Conservation (phyloP, 2,888 invertebrate genomes). For the Saturnia japonica region DNA sequence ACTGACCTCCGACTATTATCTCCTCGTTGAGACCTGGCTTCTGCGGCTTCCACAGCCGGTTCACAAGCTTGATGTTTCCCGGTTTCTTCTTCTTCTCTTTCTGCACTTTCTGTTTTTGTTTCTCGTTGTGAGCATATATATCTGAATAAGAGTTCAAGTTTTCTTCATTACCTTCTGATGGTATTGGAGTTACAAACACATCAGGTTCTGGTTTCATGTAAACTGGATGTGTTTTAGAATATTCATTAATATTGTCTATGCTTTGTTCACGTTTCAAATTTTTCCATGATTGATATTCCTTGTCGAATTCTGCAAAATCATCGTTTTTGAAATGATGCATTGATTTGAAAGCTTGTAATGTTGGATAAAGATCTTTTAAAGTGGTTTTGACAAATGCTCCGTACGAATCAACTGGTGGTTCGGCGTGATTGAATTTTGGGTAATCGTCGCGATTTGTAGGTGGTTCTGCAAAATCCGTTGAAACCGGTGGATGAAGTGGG, state of each 20-base stretch:
- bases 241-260: conserved; percentile 43
- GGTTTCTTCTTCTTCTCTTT: conserved; percentile 42
- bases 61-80: conserved; percentile 38
- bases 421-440: conserved; percentile 43
- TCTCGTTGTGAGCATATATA: conserved; percentile 38
- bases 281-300: conserved; percentile 34
- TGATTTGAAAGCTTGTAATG: conserved; percentile 14
- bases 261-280: conserved; percentile 36
- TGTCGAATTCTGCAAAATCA: conserved; percentile 4
- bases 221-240: conserved; percentile 42
- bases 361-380: conserved; percentile 38
- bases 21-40: conserved; percentile 41
- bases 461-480: conserved; percentile 64
- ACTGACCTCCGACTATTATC: conserved; percentile 65
- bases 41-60: conserved; percentile 45
- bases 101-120: conserved; percentile 41
- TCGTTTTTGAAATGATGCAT: not conserved
- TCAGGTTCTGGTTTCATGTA: conserved; percentile 39
- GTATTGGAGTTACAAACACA: conserved; percentile 31
- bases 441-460: conserved; percentile 43
- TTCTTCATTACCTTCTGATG: conserved; percentile 34
- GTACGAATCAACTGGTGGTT: conserved; percentile 62
- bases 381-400: conserved; percentile 49
- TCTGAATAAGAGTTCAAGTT: conserved; percentile 42
- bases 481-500: conserved; percentile 38